These are phyloP conservation scores for Yponomeuta malinellus DNA, from an alignment of 2,888 invertebrate species.

Conservation along the genomic window DNA sequence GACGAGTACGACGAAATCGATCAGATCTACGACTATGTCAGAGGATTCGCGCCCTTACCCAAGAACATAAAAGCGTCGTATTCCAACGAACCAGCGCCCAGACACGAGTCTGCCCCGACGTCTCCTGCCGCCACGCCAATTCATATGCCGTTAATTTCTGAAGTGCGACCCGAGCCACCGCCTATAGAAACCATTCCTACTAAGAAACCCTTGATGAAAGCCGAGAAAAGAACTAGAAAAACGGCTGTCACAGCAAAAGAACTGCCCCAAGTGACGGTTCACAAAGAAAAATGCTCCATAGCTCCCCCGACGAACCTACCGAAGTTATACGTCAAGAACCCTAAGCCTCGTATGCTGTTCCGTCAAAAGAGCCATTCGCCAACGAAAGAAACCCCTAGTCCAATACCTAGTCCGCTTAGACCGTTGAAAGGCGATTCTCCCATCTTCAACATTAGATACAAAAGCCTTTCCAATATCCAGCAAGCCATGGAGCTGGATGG, in stretches of 20 bases:
- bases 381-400: constrained; percentile 82
- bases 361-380: constrained; percentile 84
- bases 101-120: constrained; percentile 74
- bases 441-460: constrained; percentile 84
- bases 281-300: constrained; percentile 75
- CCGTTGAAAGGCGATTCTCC: constrained; percentile 82
- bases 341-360: constrained; percentile 78
- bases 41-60: constrained; percentile 93
- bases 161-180: constrained; percentile 89
- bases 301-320: constrained; percentile 75
- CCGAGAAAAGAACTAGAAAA: constrained; percentile 85
- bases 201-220: constrained; percentile 79
- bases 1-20: constrained; percentile 97
- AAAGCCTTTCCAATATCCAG: constrained; percentile 82
- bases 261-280: constrained; percentile 64
- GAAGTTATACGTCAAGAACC: constrained; percentile 87
- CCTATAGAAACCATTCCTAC: constrained; percentile 94
- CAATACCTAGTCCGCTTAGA: constrained; percentile 68
- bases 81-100: constrained; percentile 55
- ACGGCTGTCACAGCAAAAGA: constrained; percentile 77
- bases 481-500: constrained; percentile 86
- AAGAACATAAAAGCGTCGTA: constrained; percentile 84
- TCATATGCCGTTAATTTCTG: constrained; percentile 70
- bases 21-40: constrained; percentile 96
- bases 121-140: constrained; percentile 74